Evolutionary conservation across 2,113 vertebrate genomes (phyloP).

Genomic region (Terrapene triunguis): DNA sequence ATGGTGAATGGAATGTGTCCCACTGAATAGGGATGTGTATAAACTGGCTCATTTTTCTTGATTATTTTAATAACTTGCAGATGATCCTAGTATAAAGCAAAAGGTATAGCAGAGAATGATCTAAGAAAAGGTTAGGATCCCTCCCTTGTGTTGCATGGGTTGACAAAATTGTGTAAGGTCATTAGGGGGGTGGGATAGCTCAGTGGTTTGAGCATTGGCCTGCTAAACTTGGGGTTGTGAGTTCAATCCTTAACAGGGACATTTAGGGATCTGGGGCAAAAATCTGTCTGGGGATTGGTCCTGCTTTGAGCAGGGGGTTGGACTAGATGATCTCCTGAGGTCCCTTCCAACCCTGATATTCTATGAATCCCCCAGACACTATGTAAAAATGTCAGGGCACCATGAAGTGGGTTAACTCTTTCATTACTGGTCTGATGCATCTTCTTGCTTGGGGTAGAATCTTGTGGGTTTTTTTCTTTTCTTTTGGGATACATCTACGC

Average conservation of each 20-base stretch:
- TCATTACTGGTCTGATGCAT: neutral
- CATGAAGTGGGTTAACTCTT: neutral
- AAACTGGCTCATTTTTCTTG: neutral
- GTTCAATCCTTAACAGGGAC: no score
- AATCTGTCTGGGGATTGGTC: no score
- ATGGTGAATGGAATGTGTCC: neutral
- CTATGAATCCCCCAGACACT: neutral
- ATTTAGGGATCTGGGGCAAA: no score
- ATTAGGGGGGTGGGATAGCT: neutral
- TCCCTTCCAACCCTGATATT: no score
- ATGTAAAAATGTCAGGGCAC: neutral
- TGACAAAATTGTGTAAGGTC: neutral
- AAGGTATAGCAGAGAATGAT: neutral
- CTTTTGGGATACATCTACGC: no score
- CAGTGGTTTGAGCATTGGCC: no score
- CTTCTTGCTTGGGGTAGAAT: neutral
- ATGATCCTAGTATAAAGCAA: accelerated
- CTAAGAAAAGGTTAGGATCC: neutral
- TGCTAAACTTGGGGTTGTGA: no score
- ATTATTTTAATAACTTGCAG: neutral
- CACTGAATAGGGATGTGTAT: accelerated
- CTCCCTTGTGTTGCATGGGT: neutral
- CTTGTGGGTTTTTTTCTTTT: neutral
- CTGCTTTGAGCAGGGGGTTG: no score
- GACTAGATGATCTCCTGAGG: no score